These are phyloP conservation scores for Chaetogeoica ovagalla DNA, from an alignment of 2,888 invertebrate species.

Conservation along the genomic window DNA sequence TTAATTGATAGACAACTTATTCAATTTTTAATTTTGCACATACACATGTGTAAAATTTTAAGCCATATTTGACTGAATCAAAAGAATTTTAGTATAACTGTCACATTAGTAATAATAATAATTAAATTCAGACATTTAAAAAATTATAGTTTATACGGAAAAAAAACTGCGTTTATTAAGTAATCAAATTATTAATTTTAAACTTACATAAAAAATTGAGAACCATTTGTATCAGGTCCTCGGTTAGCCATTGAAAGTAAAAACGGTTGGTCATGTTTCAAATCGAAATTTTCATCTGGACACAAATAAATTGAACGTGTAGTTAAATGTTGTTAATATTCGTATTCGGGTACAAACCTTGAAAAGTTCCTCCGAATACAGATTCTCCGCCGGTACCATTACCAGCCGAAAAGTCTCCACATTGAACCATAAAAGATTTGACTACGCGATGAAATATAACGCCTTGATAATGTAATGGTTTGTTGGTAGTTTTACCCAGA, in stretches of 20 bases:
- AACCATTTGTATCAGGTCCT: conserved; percentile 96
- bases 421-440: conserved; percentile 96
- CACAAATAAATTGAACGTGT: conserved; percentile 24
- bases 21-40: too few relatives aligned
- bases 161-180: too few relatives aligned
- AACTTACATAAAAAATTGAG: conserved; percentile 98
- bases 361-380: conserved; percentile 95
- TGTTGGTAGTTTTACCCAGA: conserved; percentile 76
- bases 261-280: conserved; percentile 87
- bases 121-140: background rate
- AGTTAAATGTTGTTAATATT: background rate
- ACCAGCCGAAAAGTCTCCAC: conserved; percentile 85
- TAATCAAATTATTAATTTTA: background rate
- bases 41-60: background rate
- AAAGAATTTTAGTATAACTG: background rate
- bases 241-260: conserved; percentile 97
- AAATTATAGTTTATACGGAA: background rate
- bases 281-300: conserved; percentile 87
- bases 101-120: background rate
- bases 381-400: conserved; percentile 99
- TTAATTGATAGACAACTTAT: too few relatives aligned
- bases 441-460: conserved; percentile 85
- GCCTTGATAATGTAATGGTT: conserved; percentile 86
- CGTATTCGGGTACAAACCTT: conserved; percentile 66
- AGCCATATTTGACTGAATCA: background rate